Conservation (phyloP, 2,797 vertebrate species). For the Danio albolineatus region DNA sequence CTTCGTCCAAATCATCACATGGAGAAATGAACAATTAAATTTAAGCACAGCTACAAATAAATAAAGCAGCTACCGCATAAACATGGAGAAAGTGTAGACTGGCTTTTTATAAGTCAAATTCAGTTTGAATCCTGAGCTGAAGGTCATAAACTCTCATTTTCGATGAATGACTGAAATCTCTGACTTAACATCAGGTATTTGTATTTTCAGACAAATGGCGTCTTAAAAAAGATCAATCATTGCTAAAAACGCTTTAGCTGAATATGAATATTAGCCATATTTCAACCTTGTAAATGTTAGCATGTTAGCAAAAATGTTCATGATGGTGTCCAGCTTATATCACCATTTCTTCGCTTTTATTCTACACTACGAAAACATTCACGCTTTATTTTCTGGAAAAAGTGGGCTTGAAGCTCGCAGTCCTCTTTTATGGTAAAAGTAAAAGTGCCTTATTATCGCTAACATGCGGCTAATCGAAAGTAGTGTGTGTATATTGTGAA, state of each 20-base stretch:
- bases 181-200: background rate
- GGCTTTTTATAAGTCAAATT: background rate
- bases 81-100: background rate
- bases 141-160: background rate
- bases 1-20: slow-evolving; percentile 1
- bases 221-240: background rate
- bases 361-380: slow-evolving; percentile 15
- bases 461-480: slow-evolving; percentile 31
- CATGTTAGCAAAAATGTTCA: slow-evolving; percentile 8
- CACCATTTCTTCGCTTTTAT: slow-evolving; percentile 12
- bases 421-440: slow-evolving; percentile 3
- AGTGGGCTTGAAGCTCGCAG: background rate
- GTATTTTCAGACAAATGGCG: background rate
- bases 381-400: background rate
- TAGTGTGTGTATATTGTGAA: slow-evolving; percentile 10
- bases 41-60: slow-evolving; percentile 31
- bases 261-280: slow-evolving; percentile 3
- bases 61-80: slow-evolving; percentile 10
- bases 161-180: background rate
- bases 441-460: background rate
- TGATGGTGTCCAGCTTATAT: slow-evolving; percentile 2
- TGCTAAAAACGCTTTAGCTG: background rate
- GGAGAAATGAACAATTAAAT: background rate
- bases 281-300: slow-evolving; percentile 31
- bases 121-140: background rate